A percentile compares a stretch with the other conserved stretches of the same genome.
These are phyloP conservation scores for Mormyrops attenuatus DNA, from an alignment of 2,797 vertebrate genomes.

Conservation along the genomic window DNA sequence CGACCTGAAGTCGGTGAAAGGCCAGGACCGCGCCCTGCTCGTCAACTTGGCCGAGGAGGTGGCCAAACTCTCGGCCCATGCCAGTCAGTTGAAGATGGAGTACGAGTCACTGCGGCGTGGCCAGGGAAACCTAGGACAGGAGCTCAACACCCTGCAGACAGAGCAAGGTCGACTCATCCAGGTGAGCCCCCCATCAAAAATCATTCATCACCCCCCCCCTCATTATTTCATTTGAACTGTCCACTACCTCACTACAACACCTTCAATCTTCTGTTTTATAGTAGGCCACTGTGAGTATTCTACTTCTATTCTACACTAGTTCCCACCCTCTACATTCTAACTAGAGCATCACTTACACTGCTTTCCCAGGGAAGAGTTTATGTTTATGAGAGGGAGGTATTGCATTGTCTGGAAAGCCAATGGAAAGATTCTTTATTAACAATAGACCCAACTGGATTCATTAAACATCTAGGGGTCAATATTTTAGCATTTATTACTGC, in stretches of 20 bases:
- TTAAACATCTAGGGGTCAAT: slow-evolving; percentile 13
- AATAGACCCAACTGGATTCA: not conserved
- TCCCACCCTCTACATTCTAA: not conserved
- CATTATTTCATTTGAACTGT: not conserved
- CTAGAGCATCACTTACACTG: not conserved
- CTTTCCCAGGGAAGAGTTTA: not conserved
- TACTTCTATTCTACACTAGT: not conserved
- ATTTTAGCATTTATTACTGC: not conserved
- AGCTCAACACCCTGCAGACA: slow-evolving; percentile 68
- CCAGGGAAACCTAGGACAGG: slow-evolving; percentile 71
- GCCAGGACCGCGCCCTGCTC: slow-evolving; percentile 64
- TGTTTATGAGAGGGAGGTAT: not conserved
- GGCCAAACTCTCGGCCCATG: slow-evolving; percentile 65
- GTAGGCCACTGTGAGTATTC: not conserved
- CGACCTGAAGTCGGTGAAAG: slow-evolving; percentile 56
- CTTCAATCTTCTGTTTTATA: not conserved
- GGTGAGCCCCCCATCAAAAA: slow-evolving; percentile 47
- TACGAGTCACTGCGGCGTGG: slow-evolving; percentile 69
- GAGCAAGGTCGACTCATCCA: slow-evolving; percentile 78
- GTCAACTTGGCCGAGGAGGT: slow-evolving; percentile 72
- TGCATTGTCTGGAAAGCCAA: not conserved
- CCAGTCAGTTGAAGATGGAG: slow-evolving; percentile 69
- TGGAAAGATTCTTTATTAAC: not conserved
- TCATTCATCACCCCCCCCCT: not conserved
- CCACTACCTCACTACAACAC: not conserved